Conservation (phyloP, 2,797 vertebrate species). For the Poecilia gillii region DNA sequence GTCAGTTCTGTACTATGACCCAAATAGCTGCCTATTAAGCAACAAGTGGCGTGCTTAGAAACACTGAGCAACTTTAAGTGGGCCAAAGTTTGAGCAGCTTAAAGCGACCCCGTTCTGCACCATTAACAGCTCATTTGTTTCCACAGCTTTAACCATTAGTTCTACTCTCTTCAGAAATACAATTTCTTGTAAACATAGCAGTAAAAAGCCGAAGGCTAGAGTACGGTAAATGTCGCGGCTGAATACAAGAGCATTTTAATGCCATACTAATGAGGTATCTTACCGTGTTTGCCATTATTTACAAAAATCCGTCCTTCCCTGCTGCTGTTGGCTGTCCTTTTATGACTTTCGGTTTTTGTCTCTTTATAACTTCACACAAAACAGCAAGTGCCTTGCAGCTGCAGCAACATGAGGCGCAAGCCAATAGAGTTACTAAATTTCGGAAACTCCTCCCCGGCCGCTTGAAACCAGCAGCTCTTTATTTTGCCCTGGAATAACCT, state of each 20-base stretch:
- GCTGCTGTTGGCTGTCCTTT: neutral
- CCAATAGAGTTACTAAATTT: conserved; percentile 65
- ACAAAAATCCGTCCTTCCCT: neutral
- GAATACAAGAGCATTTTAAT: too few relatives aligned
- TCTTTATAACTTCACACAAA: neutral
- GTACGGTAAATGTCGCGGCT: neutral
- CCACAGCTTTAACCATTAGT: neutral
- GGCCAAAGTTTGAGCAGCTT: conserved; percentile 38
- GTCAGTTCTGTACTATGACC: conserved; percentile 39
- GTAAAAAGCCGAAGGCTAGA: neutral
- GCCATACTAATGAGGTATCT: conserved; percentile 9
- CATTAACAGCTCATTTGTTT: neutral
- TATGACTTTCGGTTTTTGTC: conserved; percentile 1
- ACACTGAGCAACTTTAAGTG: neutral
- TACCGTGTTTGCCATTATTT: conserved; percentile 56
- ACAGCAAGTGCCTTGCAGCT: neutral
- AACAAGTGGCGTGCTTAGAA: neutral
- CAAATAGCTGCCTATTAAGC: neutral
- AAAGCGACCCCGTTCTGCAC: neutral
- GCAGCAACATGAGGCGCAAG: neutral
- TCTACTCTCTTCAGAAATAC: neutral
- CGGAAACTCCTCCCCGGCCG: conserved; percentile 72
- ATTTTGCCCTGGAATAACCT: neutral
- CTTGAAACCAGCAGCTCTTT: neutral
- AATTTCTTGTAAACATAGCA: neutral